Percentiles rank a stretch among this genome's conserved stretches.
Conservation (phyloP, 2,888 invertebrate species). For the Callyntrura guangdongensis region DNA sequence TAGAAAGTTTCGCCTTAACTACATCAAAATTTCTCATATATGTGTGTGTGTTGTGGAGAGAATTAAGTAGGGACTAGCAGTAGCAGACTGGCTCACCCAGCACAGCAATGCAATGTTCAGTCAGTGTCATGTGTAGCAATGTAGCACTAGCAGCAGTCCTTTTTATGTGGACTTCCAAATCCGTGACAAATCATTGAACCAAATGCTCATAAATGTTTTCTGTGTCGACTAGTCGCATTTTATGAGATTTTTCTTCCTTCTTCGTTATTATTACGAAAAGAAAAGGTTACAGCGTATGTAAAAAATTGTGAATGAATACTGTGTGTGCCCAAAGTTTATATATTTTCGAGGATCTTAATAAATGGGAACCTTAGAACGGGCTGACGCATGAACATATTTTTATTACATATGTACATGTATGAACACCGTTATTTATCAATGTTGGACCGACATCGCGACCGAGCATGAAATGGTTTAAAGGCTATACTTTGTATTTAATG, state of each 20-base stretch:
- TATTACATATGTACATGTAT: not conserved
- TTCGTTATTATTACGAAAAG: not conserved
- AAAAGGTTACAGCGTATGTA: conserved; percentile 49
- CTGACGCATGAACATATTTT: conserved; percentile 11
- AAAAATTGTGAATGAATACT: conserved; percentile 44
- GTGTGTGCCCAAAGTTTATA: not conserved
- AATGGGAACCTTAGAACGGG: too few relatives aligned
- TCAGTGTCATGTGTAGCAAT: too few relatives aligned
- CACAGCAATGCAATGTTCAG: too few relatives aligned
- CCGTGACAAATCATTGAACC: conserved; percentile 51
- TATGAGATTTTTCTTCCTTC: conserved; percentile 20
- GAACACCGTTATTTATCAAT: not conserved
- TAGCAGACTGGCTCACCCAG: too few relatives aligned
- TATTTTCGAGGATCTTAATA: too few relatives aligned
- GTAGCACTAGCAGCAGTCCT: not conserved
- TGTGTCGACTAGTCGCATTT: conserved; percentile 24
- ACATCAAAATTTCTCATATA: too few relatives aligned
- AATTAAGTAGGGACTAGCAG: not conserved
- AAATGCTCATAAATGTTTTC: conserved; percentile 38
- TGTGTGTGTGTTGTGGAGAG: not conserved
- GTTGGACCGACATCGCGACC: too few relatives aligned
- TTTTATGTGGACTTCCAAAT: conserved; percentile 8
- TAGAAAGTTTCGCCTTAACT: not conserved
- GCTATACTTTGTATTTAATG: too few relatives aligned
- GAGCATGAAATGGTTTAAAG: not conserved